Base-by-base conservation (phyloP, 2,797 vertebrate genomes). In the Phoebastria nigripes region DNA sequence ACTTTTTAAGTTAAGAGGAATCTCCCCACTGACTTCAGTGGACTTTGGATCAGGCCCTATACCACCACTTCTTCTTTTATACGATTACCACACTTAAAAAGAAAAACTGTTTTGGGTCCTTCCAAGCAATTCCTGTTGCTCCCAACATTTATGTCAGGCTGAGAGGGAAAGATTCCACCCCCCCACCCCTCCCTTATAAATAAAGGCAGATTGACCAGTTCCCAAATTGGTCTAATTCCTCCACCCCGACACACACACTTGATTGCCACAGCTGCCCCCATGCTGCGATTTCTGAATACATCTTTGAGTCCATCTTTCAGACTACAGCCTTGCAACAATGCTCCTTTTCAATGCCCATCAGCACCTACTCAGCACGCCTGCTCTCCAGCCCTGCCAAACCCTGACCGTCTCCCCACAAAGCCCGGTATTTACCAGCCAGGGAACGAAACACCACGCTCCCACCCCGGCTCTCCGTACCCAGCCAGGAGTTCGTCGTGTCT, bases 271-370 rank as follows among this genome's bases (percentile, higher is more conserved):
- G 92, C 92, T 84, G 81, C 90, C 86, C 84, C 82, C 93, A 94
- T 22, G 89, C 96, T 90, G 95, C 4, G 89, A 89, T 61, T 59
- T 33, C 93, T 93, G 92, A 94, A 89, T 73, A 55, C 89, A 94
- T 87, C 93, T 96, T 63, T 87, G 84, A 92, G 62, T 65, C 49
- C 80, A 82, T 67, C 82, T 62, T 51, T 26, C 88, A n/a, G 74
- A 33, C 62, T 11, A 21, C 81, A 73, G 87, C 87, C 66, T 8
- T 3, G 6, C 87, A 87, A 89, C 93, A 93, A 89, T 41, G 91
- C 90, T 76, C 66, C 93, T 95, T 84, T 96, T 95, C 91, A 91
- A 29, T 24, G 74, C 72, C 82, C 92, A 70, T 12, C 81, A 12
- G 41, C 82, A 86, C 66, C 86, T 33, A 35, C 77, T 8, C 76